These are phyloP conservation scores for Platalea minor DNA, from an alignment of 2,797 vertebrate species.

Conservation along the genomic window DNA sequence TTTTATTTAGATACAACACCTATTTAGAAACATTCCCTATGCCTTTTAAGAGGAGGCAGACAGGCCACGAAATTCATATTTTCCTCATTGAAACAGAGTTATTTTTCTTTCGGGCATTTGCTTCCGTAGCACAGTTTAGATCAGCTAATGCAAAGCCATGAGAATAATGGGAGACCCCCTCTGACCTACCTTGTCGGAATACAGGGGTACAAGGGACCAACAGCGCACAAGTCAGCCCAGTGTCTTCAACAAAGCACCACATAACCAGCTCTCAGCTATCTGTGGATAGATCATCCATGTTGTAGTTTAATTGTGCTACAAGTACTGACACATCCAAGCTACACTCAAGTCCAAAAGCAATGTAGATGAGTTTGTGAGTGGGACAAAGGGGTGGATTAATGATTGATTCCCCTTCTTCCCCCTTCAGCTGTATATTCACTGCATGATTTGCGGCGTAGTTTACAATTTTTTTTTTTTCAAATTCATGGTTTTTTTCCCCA, in stretches of 20 bases:
- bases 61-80: not conserved
- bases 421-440: not conserved
- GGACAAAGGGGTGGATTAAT: not conserved
- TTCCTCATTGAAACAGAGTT: not conserved
- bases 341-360: not conserved
- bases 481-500: not conserved
- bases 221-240: not conserved
- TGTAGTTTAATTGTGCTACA: not conserved
- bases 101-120: conserved; percentile 11
- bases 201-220: not conserved
- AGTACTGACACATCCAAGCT: not conserved
- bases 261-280: not conserved
- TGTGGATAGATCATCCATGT: not conserved
- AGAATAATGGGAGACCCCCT: not conserved
- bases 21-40: not conserved
- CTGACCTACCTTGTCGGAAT: not conserved
- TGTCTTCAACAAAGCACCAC: not conserved
- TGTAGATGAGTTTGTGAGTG: not conserved
- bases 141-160: not conserved
- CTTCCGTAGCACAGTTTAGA: not conserved
- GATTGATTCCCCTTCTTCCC: not conserved
- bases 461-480: not conserved
- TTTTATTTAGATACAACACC: not conserved
- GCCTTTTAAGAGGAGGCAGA: not conserved
- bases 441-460: not conserved